These are phyloP conservation scores for Ganaspis sp. DNA, from an alignment of 1,140 invertebrate genomes.

Conservation along the genomic window DNA sequence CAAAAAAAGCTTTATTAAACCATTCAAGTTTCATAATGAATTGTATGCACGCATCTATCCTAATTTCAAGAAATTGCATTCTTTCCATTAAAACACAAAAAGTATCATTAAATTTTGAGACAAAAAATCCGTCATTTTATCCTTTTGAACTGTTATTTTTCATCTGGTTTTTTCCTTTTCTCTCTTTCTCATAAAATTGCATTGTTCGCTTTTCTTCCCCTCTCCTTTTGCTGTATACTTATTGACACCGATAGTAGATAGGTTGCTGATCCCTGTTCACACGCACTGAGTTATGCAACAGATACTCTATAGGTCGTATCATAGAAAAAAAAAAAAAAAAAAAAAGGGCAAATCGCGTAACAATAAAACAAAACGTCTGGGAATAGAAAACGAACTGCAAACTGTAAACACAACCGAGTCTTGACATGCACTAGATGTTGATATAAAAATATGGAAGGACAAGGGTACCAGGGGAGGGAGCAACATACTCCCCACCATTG, in stretches of 20 bases:
- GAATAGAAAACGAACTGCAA: slow-evolving; percentile 37
- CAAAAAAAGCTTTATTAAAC: too few relatives aligned
- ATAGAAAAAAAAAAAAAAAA: slow-evolving; percentile 20
- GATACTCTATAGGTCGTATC: background rate
- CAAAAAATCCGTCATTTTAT: background rate
- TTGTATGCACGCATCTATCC: too few relatives aligned
- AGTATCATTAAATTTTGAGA: background rate
- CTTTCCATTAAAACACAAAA: too few relatives aligned
- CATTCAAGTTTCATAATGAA: too few relatives aligned
- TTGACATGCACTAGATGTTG: slow-evolving; percentile 61
- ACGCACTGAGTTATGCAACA: slow-evolving; percentile 18
- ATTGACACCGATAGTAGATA: background rate
- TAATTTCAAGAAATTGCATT: too few relatives aligned
- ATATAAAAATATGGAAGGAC: slow-evolving; percentile 61
- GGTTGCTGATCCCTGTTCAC: slow-evolving; percentile 3
- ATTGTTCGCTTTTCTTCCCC: slow-evolving; percentile 35
- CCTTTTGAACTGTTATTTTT: background rate
- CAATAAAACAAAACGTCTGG: slow-evolving; percentile 22
- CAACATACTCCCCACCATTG: slow-evolving; percentile 46
- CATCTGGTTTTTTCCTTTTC: background rate
- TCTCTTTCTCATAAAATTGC: slow-evolving; percentile 4
- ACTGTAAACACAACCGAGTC: slow-evolving; percentile 53
- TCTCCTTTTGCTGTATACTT: slow-evolving; percentile 3
- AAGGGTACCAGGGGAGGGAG: slow-evolving; percentile 45
- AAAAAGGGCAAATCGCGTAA: slow-evolving; percentile 3